Percentiles rank a stretch among this genome's conserved stretches.
phyloP scores from a whole-genome alignment of 2,888 invertebrate genomes.

The Dicranocentrus wangi region DNA sequence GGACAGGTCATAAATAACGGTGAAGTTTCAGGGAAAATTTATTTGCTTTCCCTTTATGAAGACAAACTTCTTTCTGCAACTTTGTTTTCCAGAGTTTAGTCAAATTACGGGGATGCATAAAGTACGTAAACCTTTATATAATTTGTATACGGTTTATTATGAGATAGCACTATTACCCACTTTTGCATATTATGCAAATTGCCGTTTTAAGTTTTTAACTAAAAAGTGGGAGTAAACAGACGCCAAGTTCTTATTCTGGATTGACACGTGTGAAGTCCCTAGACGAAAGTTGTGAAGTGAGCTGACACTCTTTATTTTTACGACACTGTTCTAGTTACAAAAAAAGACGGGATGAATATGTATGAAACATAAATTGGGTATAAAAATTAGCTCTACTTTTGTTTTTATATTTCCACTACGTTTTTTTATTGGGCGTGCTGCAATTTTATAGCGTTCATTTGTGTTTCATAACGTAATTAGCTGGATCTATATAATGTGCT shows the following conservation, averaged over 20 bases:
- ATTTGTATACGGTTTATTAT: not conserved
- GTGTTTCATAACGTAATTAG: too few relatives aligned
- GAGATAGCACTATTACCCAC: not conserved
- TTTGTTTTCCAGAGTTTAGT: not conserved
- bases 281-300: not conserved
- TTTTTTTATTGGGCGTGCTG: too few relatives aligned
- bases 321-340: too few relatives aligned
- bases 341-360: not conserved
- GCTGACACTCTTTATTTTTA: not conserved
- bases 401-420: too few relatives aligned
- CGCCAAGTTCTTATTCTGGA: not conserved
- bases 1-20: slow-evolving; percentile 22
- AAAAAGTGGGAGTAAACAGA: too few relatives aligned
- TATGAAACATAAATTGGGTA: not conserved
- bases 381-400: slow-evolving; percentile 7
- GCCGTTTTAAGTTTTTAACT: not conserved
- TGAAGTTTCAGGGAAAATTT: not conserved
- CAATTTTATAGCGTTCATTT: too few relatives aligned
- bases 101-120: not conserved
- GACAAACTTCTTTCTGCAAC: slow-evolving; percentile 14
- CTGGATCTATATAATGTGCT: too few relatives aligned
- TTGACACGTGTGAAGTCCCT: not conserved
- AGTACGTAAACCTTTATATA: not conserved
- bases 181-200: not conserved
- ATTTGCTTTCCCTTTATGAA: not conserved